Evolutionary conservation across 2,888 invertebrate species (phyloP).

Genomic region (Cerastoderma edule): DNA sequence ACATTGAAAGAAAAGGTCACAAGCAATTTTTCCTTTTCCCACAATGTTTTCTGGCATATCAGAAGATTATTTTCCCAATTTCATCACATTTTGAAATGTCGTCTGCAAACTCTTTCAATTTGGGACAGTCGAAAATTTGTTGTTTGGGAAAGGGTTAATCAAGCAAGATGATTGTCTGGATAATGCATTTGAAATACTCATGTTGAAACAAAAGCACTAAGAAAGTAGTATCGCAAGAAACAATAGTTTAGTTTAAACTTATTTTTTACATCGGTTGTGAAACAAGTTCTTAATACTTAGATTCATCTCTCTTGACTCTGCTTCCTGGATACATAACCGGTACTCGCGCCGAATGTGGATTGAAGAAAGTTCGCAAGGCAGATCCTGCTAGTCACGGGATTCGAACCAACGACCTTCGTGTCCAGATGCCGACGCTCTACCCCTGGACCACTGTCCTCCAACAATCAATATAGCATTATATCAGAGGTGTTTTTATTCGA

Average conservation of each 20-base stretch:
- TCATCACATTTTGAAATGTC: neutral
- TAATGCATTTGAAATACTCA: neutral
- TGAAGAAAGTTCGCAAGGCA: too few species aligned
- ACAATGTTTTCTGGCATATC: neutral
- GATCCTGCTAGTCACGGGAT: too few species aligned
- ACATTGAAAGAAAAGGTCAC: neutral
- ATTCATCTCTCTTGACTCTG: too few species aligned
- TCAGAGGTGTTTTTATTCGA: neutral
- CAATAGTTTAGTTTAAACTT: too few species aligned
- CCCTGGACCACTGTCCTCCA: neutral
- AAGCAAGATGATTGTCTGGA: neutral
- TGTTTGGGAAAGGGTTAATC: neutral
- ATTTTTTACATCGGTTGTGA: too few species aligned
- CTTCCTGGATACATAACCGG: too few species aligned
- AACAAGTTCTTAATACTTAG: too few species aligned
- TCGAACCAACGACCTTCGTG: neutral
- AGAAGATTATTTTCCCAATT: neutral
- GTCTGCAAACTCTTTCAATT: neutral
- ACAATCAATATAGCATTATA: neutral
- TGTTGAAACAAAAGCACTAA: neutral
- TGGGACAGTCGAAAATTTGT: neutral
- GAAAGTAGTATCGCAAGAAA: too few species aligned
- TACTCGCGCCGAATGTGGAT: too few species aligned
- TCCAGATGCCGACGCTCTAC: neutral
- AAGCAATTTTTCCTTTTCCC: constrained; percentile 4